Percentiles rank a stretch among this genome's conserved stretches.
These are phyloP conservation scores for Brachyrhaphis roseni DNA, from an alignment of 2,797 vertebrate genomes.

Conservation along the genomic window DNA sequence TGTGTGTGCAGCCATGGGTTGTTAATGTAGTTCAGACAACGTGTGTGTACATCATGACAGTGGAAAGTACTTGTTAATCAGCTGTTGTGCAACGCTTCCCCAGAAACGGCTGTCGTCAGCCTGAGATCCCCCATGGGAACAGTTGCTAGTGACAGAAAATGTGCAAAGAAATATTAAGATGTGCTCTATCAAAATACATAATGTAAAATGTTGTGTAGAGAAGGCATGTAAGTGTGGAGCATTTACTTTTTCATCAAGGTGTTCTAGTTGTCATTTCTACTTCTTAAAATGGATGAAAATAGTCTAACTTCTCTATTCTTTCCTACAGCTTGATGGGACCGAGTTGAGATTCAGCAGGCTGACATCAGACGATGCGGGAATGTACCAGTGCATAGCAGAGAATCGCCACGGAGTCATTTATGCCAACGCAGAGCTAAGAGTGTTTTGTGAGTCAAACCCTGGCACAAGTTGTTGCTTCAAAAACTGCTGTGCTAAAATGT, in stretches of 20 bases:
- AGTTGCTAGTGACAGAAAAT: constrained; percentile 46
- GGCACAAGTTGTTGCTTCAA: background rate
- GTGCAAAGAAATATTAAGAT: constrained; percentile 16
- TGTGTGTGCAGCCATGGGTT: constrained; percentile 25
- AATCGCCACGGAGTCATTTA: constrained; percentile 89
- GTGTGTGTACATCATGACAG: constrained; percentile 43
- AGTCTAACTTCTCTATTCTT: constrained; percentile 31
- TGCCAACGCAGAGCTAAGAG: constrained; percentile 92
- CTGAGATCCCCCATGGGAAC: constrained; percentile 47
- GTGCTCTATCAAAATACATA: background rate
- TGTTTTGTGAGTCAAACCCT: constrained; percentile 86
- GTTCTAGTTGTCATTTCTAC: constrained; percentile 13
- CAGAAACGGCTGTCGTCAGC: constrained; percentile 57
- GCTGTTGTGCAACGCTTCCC: constrained; percentile 48
- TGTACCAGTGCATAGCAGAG: constrained; percentile 97
- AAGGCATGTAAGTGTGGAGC: background rate
- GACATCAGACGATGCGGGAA: constrained; percentile 88
- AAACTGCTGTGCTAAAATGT: constrained; percentile 20
- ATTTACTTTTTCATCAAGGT: constrained; percentile 15
- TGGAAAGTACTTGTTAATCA: constrained; percentile 60
- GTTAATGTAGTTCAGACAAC: constrained; percentile 49
- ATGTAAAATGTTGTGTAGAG: background rate
- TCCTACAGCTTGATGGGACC: constrained; percentile 82
- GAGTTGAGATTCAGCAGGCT: constrained; percentile 86
- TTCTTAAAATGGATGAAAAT: background rate